Base-by-base conservation (phyloP, 1,140 invertebrate species). In the Musca domestica region DNA sequence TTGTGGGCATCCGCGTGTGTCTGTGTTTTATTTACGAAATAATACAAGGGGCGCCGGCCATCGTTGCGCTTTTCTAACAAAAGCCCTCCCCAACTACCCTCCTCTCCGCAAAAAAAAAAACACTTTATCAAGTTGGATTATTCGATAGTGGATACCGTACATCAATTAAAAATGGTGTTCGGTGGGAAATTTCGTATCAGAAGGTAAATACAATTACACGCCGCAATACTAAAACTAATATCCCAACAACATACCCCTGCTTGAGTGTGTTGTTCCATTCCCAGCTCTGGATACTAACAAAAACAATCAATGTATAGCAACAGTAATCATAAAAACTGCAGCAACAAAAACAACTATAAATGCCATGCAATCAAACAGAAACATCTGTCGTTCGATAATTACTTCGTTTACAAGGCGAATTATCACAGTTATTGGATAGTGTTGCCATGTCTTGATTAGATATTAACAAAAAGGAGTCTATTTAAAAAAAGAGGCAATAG, bases 151-250 rank as follows among this genome's bases (percentile, higher is more conserved):
- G 67, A 69, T 64, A 69, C 67, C 41, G 63, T 69, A 5, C 63
- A 63, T 51, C 67, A 65, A 30, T 69, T 69, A 34, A 69, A 69
- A 69, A 69, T 69, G 67, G 67, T 69, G 48, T 69, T 69, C 52
- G 67, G 67, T 34, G 67, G 67, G 47, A 63, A 64, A 56, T 69
- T 69, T 69, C 67, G 67, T 63, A 69, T 69, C 61, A 64, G 67
- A 69, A 69, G 67, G 67, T 69, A 64, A 46, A 64, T 66, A 56
- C 0, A 48, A 48, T n/a, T 22, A 27, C 17, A 65, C n/a, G n/a
- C n/a, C n/a, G 27, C 41, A 49, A 54, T 54, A 20, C 17, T 19
- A 51, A 51, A 20, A 10, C 17, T 19, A 51, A 14, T 1, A 3
- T 14, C 17, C 6, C 5, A 51, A 1, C 9, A 19, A 19, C 17